Percentiles rank a stretch among this genome's conserved stretches.
Conservation (phyloP, 2,888 invertebrate genomes). For the Meandrusa payeni region DNA sequence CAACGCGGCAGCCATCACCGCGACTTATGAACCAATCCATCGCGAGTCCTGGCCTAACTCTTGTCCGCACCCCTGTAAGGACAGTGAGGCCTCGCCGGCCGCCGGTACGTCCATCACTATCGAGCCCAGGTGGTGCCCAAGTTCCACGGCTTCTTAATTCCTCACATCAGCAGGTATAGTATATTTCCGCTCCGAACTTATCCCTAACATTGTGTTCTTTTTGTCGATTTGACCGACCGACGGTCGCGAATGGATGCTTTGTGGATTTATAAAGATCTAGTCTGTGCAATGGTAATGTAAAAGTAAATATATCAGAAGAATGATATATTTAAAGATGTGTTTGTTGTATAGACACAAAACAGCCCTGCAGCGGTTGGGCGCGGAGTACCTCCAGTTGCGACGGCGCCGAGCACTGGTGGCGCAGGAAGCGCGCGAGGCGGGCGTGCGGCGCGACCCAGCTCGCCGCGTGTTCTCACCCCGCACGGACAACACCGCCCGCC, state of each 20-base stretch:
- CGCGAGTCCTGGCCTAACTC: constrained; percentile 43
- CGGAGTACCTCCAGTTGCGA: constrained; percentile 3
- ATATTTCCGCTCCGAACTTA: no score
- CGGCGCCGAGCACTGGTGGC: constrained; percentile 23
- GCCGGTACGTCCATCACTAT: constrained; percentile 37
- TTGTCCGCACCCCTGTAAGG: constrained; percentile 54
- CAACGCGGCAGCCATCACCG: constrained; percentile 48
- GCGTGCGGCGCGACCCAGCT: constrained; percentile 35
- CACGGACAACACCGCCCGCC: constrained; percentile 55
- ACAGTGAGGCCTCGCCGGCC: constrained; percentile 43
- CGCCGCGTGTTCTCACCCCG: constrained; percentile 58
- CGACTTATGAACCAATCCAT: constrained; percentile 61
- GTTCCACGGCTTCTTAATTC: constrained; percentile 37
- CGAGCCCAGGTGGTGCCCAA: constrained; percentile 31
- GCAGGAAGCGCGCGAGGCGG: constrained; percentile 27
- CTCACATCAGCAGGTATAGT: constrained; percentile 33
- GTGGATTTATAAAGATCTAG: no score
- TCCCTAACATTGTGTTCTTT: no score
- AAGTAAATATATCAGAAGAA: no score
- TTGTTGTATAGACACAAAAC: constrained; percentile 22
- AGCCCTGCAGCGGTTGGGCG: constrained; percentile 9
- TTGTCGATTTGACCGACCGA: no score
- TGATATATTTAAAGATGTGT: no score
- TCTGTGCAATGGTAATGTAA: no score
- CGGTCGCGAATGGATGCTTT: no score